phyloP scores from a whole-genome alignment of 2,888 invertebrate genomes.

The Stramonita haemastoma region DNA sequence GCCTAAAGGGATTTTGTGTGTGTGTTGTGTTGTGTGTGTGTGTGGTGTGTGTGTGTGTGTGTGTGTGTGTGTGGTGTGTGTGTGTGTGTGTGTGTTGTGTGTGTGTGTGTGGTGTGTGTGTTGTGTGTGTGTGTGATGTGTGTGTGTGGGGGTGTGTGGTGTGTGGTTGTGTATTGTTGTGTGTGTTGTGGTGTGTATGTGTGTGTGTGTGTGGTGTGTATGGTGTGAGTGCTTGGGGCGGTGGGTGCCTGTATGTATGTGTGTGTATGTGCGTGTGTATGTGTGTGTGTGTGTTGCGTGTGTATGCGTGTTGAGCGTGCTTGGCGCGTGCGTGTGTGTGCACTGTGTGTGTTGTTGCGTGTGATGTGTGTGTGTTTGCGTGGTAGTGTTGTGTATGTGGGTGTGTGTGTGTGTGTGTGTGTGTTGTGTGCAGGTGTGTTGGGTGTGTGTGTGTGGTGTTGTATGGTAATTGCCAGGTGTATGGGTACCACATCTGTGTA shows the following conservation, averaged over 20 bases:
- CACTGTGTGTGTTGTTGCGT: not conserved
- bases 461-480: not conserved
- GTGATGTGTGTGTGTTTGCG: not conserved
- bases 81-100: too few species aligned
- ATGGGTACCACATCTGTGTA: too few species aligned
- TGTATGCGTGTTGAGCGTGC: too few species aligned
- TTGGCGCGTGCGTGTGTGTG: not conserved
- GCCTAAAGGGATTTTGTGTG: too few species aligned
- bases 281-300: not conserved
- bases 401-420: slow-evolving; percentile 5
- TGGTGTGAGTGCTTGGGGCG: too few species aligned
- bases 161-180: too few species aligned
- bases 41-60: too few species aligned
- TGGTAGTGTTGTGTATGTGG: not conserved
- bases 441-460: not conserved
- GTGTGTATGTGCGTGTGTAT: slow-evolving; percentile 1
- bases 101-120: too few species aligned
- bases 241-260: not conserved
- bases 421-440: not conserved
- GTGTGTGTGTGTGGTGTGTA: not conserved
- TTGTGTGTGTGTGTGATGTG: too few species aligned
- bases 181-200: not conserved
- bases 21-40: too few species aligned
- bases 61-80: too few species aligned
- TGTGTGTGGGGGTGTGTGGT: too few species aligned